Evolutionary conservation across 2,888 invertebrate species (phyloP).

Genomic region (Rhingia rostrata): DNA sequence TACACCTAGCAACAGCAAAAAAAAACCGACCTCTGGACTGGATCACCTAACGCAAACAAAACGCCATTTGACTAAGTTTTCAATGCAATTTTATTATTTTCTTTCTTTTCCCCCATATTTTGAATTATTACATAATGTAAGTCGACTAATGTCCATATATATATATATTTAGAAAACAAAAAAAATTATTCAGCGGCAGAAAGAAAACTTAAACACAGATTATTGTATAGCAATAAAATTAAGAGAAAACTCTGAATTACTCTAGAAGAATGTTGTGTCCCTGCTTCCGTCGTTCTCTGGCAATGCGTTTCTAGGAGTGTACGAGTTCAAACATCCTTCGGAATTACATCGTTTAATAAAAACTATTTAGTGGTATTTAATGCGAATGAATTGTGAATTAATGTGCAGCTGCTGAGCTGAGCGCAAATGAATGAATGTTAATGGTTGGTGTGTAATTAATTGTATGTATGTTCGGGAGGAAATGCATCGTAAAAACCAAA

Average conservation of each 20-base stretch:
- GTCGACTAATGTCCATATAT: constrained; percentile 47
- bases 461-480: constrained; percentile 39
- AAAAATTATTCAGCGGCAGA: constrained; percentile 32
- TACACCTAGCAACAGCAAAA: constrained; percentile 43
- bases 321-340: constrained; percentile 64
- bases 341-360: constrained; percentile 52
- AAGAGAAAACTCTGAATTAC: constrained; percentile 28
- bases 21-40: constrained; percentile 18
- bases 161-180: constrained; percentile 23
- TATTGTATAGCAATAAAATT: constrained; percentile 12
- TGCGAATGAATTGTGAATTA: constrained; percentile 52
- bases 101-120: constrained; percentile 31
- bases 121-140: constrained; percentile 61
- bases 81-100: constrained; percentile 72
- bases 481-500: constrained; percentile 69
- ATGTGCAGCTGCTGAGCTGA: constrained; percentile 53
- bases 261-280: constrained; percentile 52
- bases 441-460: no score
- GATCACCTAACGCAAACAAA: neutral
- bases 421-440: constrained; percentile 42
- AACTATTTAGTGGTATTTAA: constrained; percentile 27
- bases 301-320: constrained; percentile 69
- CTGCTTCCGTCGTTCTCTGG: constrained; percentile 40
- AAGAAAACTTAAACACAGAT: constrained; percentile 10
- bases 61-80: constrained; percentile 45